These are phyloP conservation scores for Epirrhoe alternata DNA, from an alignment of 2,888 invertebrate genomes.

Conservation along the genomic window DNA sequence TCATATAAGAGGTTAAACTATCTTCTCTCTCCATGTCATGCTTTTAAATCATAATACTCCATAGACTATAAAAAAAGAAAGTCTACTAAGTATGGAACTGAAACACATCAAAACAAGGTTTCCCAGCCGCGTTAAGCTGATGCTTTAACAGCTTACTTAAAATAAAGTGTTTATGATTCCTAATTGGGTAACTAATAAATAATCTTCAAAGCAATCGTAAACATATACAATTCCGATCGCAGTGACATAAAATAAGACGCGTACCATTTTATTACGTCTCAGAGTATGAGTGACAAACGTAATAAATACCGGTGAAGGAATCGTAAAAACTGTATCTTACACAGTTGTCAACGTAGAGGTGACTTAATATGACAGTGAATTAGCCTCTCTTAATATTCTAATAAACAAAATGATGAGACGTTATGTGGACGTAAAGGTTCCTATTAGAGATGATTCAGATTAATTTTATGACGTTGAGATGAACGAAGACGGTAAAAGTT, in stretches of 20 bases:
- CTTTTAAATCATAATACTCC: not conserved
- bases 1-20: too few species aligned
- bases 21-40: not conserved
- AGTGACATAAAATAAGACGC: constrained; percentile 60
- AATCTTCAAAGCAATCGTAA: constrained; percentile 61
- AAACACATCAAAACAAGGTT: constrained; percentile 27
- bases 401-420: constrained; percentile 66
- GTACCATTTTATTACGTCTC: constrained; percentile 65
- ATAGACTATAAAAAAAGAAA: not conserved
- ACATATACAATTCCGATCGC: constrained; percentile 56
- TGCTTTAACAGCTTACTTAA: constrained; percentile 44
- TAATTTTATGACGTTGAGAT: constrained; percentile 35
- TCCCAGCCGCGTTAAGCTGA: constrained; percentile 38
- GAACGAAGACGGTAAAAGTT: constrained; percentile 31
- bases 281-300: constrained; percentile 66
- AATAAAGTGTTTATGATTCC: constrained; percentile 52
- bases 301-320: constrained; percentile 72
- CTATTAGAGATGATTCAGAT: constrained; percentile 47
- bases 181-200: constrained; percentile 54
- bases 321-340: constrained; percentile 74
- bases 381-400: constrained; percentile 67
- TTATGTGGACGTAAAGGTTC: constrained; percentile 50
- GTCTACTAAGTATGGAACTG: not conserved
- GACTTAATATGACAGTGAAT: constrained; percentile 72
- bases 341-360: constrained; percentile 66